phyloP scores from a whole-genome alignment of 2,113 vertebrate genomes.

The Melozone crissalis region DNA sequence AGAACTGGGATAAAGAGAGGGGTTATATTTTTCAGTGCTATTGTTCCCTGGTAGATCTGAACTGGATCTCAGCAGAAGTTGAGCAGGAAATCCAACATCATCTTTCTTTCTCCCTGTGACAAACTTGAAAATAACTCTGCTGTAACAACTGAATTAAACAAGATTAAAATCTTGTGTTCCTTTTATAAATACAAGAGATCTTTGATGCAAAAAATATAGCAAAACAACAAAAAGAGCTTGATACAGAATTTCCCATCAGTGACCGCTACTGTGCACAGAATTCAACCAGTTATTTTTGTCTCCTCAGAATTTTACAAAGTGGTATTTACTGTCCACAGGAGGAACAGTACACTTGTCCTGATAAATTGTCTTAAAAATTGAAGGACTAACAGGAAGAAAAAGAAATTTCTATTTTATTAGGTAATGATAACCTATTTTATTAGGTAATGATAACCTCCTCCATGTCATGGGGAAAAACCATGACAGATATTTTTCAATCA shows the following conservation, averaged over 20 bases:
- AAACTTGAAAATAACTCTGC: not conserved
- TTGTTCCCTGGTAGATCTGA: not conserved
- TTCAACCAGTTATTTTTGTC: not conserved
- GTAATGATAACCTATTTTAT: not conserved
- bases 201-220: not conserved
- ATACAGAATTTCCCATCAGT: not conserved
- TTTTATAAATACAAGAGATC: not conserved
- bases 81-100: not conserved
- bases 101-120: not conserved
- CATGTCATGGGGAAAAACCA: rapidly evolving
- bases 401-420: not conserved
- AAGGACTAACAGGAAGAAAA: not conserved
- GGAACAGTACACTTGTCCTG: not conserved
- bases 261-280: not conserved
- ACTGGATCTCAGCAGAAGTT: not conserved
- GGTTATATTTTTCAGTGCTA: not conserved
- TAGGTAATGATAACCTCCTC: not conserved
- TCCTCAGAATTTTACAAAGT: not conserved
- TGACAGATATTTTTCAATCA: not conserved
- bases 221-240: not conserved
- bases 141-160: not conserved
- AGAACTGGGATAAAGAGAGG: not conserved
- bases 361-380: not conserved
- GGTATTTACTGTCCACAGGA: not conserved
- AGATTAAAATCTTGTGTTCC: not conserved